phyloP scores from a whole-genome alignment of 2,888 invertebrate genomes.

The Mythimna vitellina region DNA sequence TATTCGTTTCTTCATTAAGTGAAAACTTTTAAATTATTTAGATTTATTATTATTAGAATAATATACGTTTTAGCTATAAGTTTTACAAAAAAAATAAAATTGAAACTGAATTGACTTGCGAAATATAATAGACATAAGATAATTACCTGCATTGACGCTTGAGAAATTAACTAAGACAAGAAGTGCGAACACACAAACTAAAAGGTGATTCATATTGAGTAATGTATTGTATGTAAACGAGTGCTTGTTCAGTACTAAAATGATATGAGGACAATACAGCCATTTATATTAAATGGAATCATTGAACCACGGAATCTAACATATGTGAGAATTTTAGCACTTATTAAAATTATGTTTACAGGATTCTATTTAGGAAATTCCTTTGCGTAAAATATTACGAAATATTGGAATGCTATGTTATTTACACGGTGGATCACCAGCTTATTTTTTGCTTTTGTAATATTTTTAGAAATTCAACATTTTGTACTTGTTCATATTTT shows the following conservation, averaged over 20 bases:
- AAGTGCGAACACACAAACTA: slow-evolving; percentile 26
- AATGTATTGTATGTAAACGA: background rate
- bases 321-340: slow-evolving; percentile 46
- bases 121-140: background rate
- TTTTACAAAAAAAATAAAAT: too few species aligned
- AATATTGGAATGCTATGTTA: background rate
- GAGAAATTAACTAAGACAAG: slow-evolving; percentile 16
- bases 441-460: background rate
- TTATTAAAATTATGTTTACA: slow-evolving; percentile 3
- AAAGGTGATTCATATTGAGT: slow-evolving; percentile 47
- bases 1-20: too few species aligned
- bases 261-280: background rate
- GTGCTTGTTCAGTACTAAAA: slow-evolving; percentile 26
- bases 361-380: slow-evolving; percentile 19
- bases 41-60: too few species aligned
- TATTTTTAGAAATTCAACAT: background rate
- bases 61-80: too few species aligned
- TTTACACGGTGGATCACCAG: background rate
- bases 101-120: too few species aligned
- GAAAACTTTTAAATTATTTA: too few species aligned
- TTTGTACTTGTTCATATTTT: too few species aligned
- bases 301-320: slow-evolving; percentile 29
- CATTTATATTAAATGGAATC: slow-evolving; percentile 38
- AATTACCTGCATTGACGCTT: slow-evolving; percentile 42
- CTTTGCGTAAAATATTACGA: background rate